Base-by-base conservation (phyloP, 1,140 invertebrate species). In the Cylas formicarius region DNA sequence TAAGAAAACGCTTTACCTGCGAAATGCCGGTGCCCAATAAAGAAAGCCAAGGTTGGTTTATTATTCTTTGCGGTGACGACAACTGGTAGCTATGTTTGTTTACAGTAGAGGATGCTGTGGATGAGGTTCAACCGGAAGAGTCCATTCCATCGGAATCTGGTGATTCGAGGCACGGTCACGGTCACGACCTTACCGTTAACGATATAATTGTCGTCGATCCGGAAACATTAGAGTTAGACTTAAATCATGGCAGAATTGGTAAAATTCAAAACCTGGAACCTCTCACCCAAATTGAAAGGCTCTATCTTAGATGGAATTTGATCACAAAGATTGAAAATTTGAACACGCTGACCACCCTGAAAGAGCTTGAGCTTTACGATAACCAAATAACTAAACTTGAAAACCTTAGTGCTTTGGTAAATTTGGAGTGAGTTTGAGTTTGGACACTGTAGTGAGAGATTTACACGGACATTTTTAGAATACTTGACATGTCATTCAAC, bases 401-500 rank as follows among this genome's bases (percentile, higher is more conserved):
- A 68, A 92, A 92, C 66, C 69, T 97, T 11, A 82, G 90, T 51
- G 65, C 73, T 14, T 74, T 97, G 7, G 77, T 88, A 2, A 96
- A 97, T 73, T 70, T 99, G 29, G 80, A 93, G 88, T 93, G 77
- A 77, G 84, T 78, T 16, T 23, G 14, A 24, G 32, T 14, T 45
- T 32, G n/a, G n/a, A n/a, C n/a, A n/a, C n/a, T n/a, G n/a, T n/a
- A n/a, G 22, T 9, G n/a, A n/a, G n/a, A n/a, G n/a, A n/a, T n/a
- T n/a, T n/a, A n/a, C n/a, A n/a, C 19, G 20, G n/a, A n/a, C n/a
- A 24, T 17, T 38, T 57, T 72, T 67, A 93, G 89, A 60, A 72
- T 84, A 43, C 70, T 99, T 35, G 96, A 99, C 70, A 63, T 99
- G 26, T 99, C 94, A n/a, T 97, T 96, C 66, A 99, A 99, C 71